These are phyloP conservation scores for Bombus impatiens DNA, from an alignment of 1,140 invertebrate species.

Conservation along the genomic window DNA sequence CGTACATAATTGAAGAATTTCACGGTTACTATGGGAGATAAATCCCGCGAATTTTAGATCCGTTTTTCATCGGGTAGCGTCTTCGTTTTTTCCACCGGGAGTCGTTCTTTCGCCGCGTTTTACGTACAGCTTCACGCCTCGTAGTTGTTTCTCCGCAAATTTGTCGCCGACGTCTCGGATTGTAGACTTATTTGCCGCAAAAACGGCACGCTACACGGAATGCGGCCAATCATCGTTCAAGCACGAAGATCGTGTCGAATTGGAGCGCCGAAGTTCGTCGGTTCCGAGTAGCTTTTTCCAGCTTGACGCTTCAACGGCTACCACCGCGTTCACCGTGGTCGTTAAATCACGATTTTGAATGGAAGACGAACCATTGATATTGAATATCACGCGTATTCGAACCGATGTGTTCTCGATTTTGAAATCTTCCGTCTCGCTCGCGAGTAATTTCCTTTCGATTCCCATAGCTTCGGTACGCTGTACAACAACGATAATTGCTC, in stretches of 20 bases:
- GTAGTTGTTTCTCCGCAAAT: background rate
- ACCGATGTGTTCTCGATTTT: background rate
- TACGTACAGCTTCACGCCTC: background rate
- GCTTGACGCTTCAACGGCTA: too few species aligned
- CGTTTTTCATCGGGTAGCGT: background rate
- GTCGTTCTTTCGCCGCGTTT: background rate
- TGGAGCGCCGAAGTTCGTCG: background rate
- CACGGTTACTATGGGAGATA: background rate
- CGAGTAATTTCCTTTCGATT: background rate
- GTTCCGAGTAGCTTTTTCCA: background rate
- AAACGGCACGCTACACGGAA: background rate
- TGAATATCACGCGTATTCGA: background rate
- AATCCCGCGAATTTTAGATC: background rate
- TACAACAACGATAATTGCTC: background rate
- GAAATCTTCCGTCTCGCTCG: background rate
- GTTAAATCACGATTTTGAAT: background rate
- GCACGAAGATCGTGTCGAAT: background rate
- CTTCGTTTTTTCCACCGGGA: background rate
- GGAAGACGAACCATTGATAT: background rate
- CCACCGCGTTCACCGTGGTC: background rate
- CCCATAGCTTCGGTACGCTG: background rate
- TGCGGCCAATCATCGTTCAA: background rate
- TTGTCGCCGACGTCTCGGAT: background rate
- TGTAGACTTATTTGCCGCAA: background rate
- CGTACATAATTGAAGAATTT: constrained; percentile 21